Percentiles rank a stretch among this genome's conserved stretches.
phyloP scores from a whole-genome alignment of 2,113 vertebrate genomes.

The Sebastes schlegelii region DNA sequence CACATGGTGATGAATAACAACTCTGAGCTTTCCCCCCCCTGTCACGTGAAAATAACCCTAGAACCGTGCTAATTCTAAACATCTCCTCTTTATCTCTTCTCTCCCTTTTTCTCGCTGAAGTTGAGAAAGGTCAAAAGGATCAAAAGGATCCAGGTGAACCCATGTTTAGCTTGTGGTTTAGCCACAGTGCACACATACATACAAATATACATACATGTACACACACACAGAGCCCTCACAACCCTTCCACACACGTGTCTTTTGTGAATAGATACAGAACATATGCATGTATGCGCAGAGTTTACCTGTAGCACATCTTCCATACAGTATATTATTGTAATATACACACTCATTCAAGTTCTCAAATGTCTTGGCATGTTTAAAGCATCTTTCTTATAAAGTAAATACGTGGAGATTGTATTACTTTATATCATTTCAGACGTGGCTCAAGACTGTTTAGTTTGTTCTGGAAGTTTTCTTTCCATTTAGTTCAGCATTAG shows the following conservation, averaged over 20 bases:
- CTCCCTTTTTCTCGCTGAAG: constrained; percentile 90
- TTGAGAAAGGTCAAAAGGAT: constrained; percentile 93
- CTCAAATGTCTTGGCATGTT: constrained; percentile 64
- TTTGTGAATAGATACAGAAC: constrained; percentile 33
- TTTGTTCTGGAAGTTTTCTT: constrained; percentile 1
- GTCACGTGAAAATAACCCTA: constrained; percentile 59
- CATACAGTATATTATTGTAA: constrained; percentile 29
- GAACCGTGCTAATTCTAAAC: constrained; percentile 89
- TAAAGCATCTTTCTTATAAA: constrained; percentile 43
- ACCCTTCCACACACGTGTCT: constrained; percentile 18
- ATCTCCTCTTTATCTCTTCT: constrained; percentile 92
- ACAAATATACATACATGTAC: constrained; percentile 15
- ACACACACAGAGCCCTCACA: constrained; percentile 1
- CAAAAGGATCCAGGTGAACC: constrained; percentile 99
- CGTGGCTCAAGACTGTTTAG: constrained; percentile 2
- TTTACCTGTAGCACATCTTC: constrained; percentile 24
- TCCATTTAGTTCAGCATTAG: background rate
- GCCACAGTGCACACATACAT: constrained; percentile 68
- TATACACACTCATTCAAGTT: constrained; percentile 39
- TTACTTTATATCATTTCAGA: constrained; percentile 62
- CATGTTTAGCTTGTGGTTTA: constrained; percentile 94
- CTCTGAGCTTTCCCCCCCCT: constrained; percentile 35
- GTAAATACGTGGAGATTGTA: constrained; percentile 72
- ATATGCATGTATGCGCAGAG: constrained; percentile 48
- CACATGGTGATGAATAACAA: constrained; percentile 61